These are phyloP conservation scores for Acrobasis repandana DNA, from an alignment of 2,888 invertebrate species.

Conservation along the genomic window DNA sequence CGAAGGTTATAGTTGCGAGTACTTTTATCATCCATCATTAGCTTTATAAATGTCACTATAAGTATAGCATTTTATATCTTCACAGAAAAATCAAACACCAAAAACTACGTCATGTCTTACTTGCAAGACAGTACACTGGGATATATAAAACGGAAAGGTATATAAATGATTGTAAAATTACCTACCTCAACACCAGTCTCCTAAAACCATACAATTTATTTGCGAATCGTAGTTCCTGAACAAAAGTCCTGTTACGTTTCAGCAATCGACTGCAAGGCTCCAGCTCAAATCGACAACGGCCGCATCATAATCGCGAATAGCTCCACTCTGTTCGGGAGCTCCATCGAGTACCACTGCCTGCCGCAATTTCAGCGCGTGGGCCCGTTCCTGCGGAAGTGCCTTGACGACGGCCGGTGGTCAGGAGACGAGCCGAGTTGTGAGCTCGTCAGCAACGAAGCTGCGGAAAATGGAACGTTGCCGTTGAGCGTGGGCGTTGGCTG, in stretches of 20 bases:
- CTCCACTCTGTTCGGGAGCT: conserved; percentile 91
- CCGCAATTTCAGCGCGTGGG: conserved; percentile 92
- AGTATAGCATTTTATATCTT: too few relatives aligned
- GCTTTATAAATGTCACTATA: too few relatives aligned
- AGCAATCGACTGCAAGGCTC: conserved; percentile 94
- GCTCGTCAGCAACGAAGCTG: conserved; percentile 86
- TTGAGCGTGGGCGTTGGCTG: conserved; percentile 93
- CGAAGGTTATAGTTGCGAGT: too few relatives aligned
- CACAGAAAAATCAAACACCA: too few relatives aligned
- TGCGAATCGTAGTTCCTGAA: too few relatives aligned
- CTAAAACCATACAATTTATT: too few relatives aligned
- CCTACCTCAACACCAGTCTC: too few relatives aligned
- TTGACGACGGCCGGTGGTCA: conserved; percentile 93
- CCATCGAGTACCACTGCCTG: conserved; percentile 94
- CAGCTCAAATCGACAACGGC: conserved; percentile 91
- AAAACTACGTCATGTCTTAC: too few relatives aligned
- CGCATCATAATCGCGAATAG: conserved; percentile 93
- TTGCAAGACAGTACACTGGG: too few relatives aligned
- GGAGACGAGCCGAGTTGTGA: conserved; percentile 94
- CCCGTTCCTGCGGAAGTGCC: conserved; percentile 91
- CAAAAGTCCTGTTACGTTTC: conserved; percentile 36
- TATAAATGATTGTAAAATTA: too few relatives aligned
- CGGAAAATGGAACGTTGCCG: conserved; percentile 88
- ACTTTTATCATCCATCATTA: too few relatives aligned
- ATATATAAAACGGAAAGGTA: too few relatives aligned